Evolutionary conservation across 2,113 vertebrate species (phyloP).

Genomic region (Scophthalmus maximus): DNA sequence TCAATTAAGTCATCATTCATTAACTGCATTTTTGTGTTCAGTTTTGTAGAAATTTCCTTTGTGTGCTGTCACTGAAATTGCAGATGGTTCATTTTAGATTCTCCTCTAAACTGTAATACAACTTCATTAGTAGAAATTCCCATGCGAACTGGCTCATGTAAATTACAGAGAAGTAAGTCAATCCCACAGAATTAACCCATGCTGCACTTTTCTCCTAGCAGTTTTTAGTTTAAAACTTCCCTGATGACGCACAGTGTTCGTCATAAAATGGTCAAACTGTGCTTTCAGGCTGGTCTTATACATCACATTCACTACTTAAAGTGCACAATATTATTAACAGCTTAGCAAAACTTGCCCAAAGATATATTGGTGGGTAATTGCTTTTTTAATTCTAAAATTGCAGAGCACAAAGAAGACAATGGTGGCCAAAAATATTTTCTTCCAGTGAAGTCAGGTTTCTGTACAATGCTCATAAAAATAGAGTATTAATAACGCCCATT

Average conservation of each 20-base stretch:
- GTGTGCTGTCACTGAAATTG: background rate
- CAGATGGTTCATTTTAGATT: background rate
- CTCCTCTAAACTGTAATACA: too few relatives aligned
- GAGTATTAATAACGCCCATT: constrained; percentile 41
- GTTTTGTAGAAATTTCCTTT: background rate
- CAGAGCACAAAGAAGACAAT: constrained; percentile 9
- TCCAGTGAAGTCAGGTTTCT: constrained; percentile 8
- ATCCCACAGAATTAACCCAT: background rate
- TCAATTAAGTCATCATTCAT: background rate
- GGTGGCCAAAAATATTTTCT: constrained; percentile 17
- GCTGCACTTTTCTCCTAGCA: background rate
- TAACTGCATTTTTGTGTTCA: background rate
- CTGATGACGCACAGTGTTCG: background rate
- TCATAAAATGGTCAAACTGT: constrained; percentile 1
- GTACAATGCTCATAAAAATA: constrained; percentile 35
- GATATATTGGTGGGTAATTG: constrained; percentile 11
- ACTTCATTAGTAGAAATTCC: background rate
- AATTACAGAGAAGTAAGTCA: background rate
- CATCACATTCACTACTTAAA: background rate
- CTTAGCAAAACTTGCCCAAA: constrained; percentile 3
- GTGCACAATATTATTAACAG: constrained; percentile 7
- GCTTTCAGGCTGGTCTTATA: constrained; percentile 3
- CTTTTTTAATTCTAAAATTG: constrained; percentile 8
- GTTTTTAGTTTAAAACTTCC: background rate
- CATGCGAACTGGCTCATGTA: background rate